Evolutionary conservation across 1,140 invertebrate species (phyloP).

Genomic region (Cyrtorhinus lividipennis): DNA sequence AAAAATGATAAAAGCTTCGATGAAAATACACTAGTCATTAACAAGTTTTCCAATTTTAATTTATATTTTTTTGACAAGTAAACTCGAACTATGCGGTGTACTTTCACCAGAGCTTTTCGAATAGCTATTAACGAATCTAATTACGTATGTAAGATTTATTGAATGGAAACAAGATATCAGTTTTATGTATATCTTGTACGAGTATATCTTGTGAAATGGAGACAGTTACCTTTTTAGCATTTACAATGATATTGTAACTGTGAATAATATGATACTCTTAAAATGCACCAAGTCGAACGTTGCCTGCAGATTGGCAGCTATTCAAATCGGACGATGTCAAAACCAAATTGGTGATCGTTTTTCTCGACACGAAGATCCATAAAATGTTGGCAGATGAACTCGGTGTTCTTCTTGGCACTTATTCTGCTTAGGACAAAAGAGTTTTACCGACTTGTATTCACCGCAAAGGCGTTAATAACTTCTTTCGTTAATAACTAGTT

Average conservation of each 20-base stretch:
- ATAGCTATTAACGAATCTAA: background rate
- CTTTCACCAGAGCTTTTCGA: background rate
- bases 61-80: background rate
- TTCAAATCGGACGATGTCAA: slow-evolving; percentile 5
- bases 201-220: background rate
- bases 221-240: slow-evolving; percentile 22
- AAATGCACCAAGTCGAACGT: slow-evolving; percentile 19
- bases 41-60: background rate
- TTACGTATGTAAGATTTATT: background rate
- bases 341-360: slow-evolving; percentile 2
- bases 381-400: too few relatives aligned
- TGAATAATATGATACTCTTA: slow-evolving; percentile 12
- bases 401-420: too few relatives aligned
- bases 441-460: too few relatives aligned
- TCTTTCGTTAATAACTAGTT: too few relatives aligned
- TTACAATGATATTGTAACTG: slow-evolving; percentile 19
- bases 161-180: slow-evolving; percentile 17
- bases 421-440: too few relatives aligned
- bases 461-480: too few relatives aligned
- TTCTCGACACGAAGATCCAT: too few relatives aligned
- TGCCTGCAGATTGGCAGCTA: slow-evolving; percentile 21
- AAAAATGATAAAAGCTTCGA: background rate
- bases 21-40: background rate
- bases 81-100: background rate
- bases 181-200: slow-evolving; percentile 21